Evolutionary conservation across 2,113 vertebrate species (phyloP).

Genomic region (Megaleporinus macrocephalus): DNA sequence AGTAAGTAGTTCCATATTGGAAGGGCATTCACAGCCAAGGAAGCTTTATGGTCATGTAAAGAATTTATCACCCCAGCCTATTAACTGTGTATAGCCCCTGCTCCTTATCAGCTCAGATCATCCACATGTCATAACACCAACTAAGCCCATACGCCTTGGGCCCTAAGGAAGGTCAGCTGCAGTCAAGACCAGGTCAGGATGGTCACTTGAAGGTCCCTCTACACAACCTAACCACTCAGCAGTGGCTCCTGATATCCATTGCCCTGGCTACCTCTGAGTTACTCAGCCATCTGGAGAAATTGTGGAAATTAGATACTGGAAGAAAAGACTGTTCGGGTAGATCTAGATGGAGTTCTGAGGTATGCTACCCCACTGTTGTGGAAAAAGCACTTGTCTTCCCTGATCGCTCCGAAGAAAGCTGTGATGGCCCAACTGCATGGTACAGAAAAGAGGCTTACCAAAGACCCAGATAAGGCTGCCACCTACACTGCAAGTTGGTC

Average conservation of each 20-base stretch:
- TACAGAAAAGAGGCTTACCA: conserved; percentile 28
- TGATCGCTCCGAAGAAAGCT: conserved; percentile 2
- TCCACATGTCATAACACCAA: conserved; percentile 16
- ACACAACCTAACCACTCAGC: too few relatives aligned
- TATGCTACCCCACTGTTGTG: conserved; percentile 37
- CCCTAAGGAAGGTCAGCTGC: conserved; percentile 30
- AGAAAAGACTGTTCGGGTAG: not conserved
- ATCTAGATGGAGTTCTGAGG: not conserved
- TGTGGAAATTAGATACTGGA: not conserved
- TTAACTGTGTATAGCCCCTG: not conserved
- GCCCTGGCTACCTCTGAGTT: too few relatives aligned
- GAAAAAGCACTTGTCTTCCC: not conserved
- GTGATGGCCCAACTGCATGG: conserved; percentile 6
- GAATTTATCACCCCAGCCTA: not conserved
- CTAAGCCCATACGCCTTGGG: not conserved
- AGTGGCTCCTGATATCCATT: too few relatives aligned
- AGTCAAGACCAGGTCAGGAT: conserved; percentile 13
- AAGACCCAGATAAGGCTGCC: not conserved
- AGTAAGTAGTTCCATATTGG: not conserved
- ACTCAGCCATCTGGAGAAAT: too few relatives aligned
- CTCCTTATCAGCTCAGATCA: conserved; percentile 26
- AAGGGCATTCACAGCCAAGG: not conserved
- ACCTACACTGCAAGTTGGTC: conserved; percentile 21
- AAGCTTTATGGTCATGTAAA: conserved; percentile 6
- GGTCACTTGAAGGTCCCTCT: conserved; percentile 20